Conservation (phyloP, 2,113 vertebrate genomes). For the Odontesthes bonariensis region DNA sequence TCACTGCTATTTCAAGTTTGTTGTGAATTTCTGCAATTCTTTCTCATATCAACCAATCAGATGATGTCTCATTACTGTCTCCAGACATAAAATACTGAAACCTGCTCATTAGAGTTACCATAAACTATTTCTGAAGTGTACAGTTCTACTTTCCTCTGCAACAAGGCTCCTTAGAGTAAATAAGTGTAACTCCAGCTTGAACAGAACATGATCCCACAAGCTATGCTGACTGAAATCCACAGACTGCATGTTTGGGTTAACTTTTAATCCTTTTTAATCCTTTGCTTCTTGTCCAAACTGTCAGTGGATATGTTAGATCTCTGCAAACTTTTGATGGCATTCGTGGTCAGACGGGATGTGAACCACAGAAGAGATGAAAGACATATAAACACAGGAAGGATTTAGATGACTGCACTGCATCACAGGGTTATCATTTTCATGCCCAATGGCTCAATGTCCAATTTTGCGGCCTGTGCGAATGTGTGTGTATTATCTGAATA, state of each 20-base stretch:
- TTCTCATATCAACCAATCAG: neutral
- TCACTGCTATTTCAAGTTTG: neutral
- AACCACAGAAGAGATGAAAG: conserved; percentile 22
- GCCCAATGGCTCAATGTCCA: conserved; percentile 42
- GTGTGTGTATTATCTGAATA: neutral
- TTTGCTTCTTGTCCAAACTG: conserved; percentile 38
- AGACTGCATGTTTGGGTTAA: conserved; percentile 8
- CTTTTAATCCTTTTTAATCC: conserved; percentile 26
- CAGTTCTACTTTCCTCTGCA: neutral
- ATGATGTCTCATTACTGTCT: neutral
- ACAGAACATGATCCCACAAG: conserved; percentile 12
- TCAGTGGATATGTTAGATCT: conserved; percentile 45
- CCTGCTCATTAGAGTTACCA: too few species aligned
- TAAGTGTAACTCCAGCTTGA: conserved; percentile 11
- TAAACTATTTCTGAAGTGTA: too few species aligned
- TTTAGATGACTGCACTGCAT: conserved; percentile 7
- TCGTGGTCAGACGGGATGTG: conserved; percentile 39
- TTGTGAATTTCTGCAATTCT: neutral
- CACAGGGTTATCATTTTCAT: conserved; percentile 44
- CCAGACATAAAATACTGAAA: neutral
- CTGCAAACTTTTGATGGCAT: conserved; percentile 36
- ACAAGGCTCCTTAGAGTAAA: conserved; percentile 12
- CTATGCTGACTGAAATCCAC: conserved; percentile 9
- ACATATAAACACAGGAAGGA: conserved; percentile 13
- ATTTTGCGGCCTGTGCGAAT: conserved; percentile 31